Percentiles rank a stretch among this genome's conserved stretches.
Evolutionary conservation across 2,797 vertebrate genomes (phyloP).

Genomic region (Pseudomugil gertrudae): DNA sequence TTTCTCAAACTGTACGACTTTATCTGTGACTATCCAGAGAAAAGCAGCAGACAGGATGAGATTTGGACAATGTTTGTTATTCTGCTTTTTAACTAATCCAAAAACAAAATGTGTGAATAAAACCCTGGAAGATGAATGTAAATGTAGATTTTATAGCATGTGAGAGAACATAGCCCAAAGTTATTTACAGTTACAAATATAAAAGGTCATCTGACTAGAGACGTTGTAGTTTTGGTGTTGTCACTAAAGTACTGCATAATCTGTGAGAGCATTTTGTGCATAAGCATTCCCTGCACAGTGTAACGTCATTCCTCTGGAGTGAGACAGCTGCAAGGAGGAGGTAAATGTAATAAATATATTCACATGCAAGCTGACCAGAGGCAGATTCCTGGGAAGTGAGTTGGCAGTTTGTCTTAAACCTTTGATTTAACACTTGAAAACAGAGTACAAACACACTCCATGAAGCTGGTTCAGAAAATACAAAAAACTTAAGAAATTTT

Average conservation of each 20-base stretch:
- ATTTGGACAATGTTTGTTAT: neutral
- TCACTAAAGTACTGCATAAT: neutral
- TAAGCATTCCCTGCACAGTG: neutral
- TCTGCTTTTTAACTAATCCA: too few species aligned
- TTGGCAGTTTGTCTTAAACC: neutral
- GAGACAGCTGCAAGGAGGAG: neutral
- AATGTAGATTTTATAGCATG: neutral
- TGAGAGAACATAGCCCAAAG: neutral
- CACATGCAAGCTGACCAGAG: slow-evolving; percentile 8
- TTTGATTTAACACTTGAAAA: neutral
- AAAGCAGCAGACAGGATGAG: neutral
- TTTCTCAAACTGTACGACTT: slow-evolving; percentile 1
- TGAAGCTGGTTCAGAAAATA: neutral
- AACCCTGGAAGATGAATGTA: neutral
- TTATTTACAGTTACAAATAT: neutral
- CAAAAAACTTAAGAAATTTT: neutral
- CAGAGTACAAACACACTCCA: neutral
- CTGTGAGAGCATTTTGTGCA: neutral
- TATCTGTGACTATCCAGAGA: neutral
- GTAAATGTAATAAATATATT: slow-evolving; percentile 14
- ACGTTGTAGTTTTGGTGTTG: neutral
- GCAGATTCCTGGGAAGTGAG: neutral
- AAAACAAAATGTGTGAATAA: neutral
- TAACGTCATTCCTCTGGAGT: too few species aligned
- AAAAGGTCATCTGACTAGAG: slow-evolving; percentile 12